Conservation (phyloP, 2,888 invertebrate species). For the Hypselothyrea guttata region DNA sequence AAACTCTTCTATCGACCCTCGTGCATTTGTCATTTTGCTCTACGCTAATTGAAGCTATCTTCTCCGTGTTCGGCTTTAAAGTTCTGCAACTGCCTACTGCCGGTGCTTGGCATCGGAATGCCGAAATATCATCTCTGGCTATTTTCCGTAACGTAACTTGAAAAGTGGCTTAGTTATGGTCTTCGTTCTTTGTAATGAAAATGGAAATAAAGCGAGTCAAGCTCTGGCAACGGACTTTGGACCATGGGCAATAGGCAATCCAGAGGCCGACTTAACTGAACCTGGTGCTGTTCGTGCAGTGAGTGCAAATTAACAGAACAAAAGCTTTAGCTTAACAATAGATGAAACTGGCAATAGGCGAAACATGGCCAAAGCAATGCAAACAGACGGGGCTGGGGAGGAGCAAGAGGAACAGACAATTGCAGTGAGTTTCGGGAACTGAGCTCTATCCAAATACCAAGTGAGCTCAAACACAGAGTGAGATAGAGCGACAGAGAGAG, state of each 20-base stretch:
- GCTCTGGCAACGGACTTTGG: constrained; percentile 31
- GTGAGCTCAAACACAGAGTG: no score
- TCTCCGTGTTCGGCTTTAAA: constrained; percentile 5
- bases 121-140: constrained; percentile 24
- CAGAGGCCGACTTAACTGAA: constrained; percentile 33
- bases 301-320: constrained; percentile 68
- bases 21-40: neutral
- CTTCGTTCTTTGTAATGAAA: constrained; percentile 12
- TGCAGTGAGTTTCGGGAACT: constrained; percentile 22
- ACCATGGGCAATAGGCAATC: constrained; percentile 52
- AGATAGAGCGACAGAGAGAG: no score
- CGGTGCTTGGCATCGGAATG: neutral
- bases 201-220: constrained; percentile 43
- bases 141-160: constrained; percentile 53
- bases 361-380: constrained; percentile 47
- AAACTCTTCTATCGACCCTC: constrained; percentile 9
- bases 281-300: constrained; percentile 17
- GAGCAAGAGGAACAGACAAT: no score
- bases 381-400: constrained; percentile 16
- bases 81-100: neutral
- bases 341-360: constrained; percentile 36
- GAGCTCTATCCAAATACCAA: constrained; percentile 70
- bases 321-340: constrained; percentile 64
- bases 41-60: constrained; percentile 36
- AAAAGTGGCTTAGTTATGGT: constrained; percentile 59